Evolutionary conservation across 2,888 invertebrate species (phyloP).

Genomic region (Cryptus viduatorius): DNA sequence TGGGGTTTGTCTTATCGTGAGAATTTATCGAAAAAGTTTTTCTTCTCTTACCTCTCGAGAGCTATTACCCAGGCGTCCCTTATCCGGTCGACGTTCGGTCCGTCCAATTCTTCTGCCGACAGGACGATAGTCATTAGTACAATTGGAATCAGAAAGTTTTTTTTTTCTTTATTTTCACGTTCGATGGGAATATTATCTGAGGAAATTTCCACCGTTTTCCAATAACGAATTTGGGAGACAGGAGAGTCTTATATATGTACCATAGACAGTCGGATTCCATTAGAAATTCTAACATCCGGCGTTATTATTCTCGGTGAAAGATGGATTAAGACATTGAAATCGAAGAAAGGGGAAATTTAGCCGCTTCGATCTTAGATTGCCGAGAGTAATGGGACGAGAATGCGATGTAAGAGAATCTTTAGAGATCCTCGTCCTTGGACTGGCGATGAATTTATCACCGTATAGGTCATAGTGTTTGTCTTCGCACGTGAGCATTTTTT

Average conservation of each 20-base stretch:
- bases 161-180: background rate
- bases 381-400: slow-evolving; percentile 19
- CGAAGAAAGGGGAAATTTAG: background rate
- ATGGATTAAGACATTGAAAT: slow-evolving; percentile 3
- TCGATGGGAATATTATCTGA: background rate
- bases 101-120: slow-evolving; percentile 83
- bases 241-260: background rate
- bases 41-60: slow-evolving; percentile 93
- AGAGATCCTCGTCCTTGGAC: slow-evolving; percentile 43
- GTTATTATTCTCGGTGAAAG: slow-evolving; percentile 9
- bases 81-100: slow-evolving; percentile 85
- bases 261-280: background rate
- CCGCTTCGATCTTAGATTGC: background rate
- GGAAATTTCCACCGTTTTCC: slow-evolving; percentile 2
- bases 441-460: slow-evolving; percentile 46
- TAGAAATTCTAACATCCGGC: background rate
- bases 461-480: slow-evolving; percentile 35
- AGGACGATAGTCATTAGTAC: slow-evolving; percentile 67
- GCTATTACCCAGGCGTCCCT: slow-evolving; percentile 99
- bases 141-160: slow-evolving; percentile 43
- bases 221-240: slow-evolving; percentile 50
- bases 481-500: background rate
- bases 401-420: slow-evolving; percentile 4
- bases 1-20: slow-evolving; percentile 2
- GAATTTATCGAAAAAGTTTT: slow-evolving; percentile 68